Conservation (phyloP, 2,888 invertebrate genomes). For the Willowsia nigromaculata region DNA sequence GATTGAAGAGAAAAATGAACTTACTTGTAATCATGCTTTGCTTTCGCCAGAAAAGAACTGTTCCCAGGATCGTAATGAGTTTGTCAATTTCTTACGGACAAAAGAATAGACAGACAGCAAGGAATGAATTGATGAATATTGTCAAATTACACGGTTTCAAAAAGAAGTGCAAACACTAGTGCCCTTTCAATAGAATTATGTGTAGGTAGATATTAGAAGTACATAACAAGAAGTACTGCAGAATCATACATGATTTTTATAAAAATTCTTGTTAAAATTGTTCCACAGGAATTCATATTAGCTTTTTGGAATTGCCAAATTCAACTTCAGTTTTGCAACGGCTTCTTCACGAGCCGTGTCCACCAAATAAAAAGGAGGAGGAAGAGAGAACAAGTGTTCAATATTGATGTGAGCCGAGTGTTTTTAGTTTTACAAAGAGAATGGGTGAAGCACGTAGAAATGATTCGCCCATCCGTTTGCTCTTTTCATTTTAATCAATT, state of each 20-base stretch:
- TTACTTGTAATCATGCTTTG: too few species aligned
- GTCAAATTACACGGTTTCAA: slow-evolving; percentile 48
- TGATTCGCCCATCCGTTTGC: slow-evolving; percentile 17
- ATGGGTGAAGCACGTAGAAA: slow-evolving; percentile 5
- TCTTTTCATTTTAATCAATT: slow-evolving; percentile 64
- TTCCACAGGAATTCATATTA: too few species aligned
- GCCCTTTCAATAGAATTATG: neutral
- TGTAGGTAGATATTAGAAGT: neutral
- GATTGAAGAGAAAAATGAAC: neutral
- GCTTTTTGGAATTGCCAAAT: too few species aligned
- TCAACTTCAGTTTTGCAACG: too few species aligned
- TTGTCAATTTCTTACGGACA: slow-evolving; percentile 55
- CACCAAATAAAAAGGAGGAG: slow-evolving; percentile 13
- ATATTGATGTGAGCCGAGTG: neutral
- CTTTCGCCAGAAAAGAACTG: neutral
- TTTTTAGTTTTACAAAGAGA: neutral
- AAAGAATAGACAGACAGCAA: slow-evolving; percentile 13
- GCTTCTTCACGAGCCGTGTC: too few species aligned
- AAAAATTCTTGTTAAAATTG: too few species aligned
- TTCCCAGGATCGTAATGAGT: slow-evolving; percentile 65
- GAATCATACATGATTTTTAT: too few species aligned
- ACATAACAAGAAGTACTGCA: too few species aligned
- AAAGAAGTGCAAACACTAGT: neutral
- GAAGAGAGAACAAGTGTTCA: neutral
- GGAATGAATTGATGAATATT: slow-evolving; percentile 52